These are phyloP conservation scores for Nerophis ophidion DNA, from an alignment of 2,113 vertebrate genomes.

Conservation along the genomic window DNA sequence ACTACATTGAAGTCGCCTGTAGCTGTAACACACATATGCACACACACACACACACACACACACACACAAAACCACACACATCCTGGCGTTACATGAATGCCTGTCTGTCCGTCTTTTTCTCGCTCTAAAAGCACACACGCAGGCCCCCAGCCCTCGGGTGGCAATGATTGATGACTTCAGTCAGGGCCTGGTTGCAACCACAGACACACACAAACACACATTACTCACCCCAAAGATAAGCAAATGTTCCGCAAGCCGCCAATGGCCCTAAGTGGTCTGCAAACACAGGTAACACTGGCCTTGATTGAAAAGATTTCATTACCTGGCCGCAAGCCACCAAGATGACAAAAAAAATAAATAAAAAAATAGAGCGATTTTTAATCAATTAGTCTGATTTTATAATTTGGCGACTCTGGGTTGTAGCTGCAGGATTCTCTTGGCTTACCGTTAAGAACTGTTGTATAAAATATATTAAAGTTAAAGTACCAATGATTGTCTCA, in stretches of 20 bases:
- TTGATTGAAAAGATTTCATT: conserved; percentile 37
- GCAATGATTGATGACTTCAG: conserved; percentile 61
- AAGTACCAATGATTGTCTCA: no score
- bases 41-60: conserved; percentile 5
- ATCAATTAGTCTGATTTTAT: conserved; percentile 19
- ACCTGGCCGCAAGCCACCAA: conserved; percentile 30
- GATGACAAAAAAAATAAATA: conserved; percentile 12
- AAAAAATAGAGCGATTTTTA: not conserved
- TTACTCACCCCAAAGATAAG: conserved; percentile 70
- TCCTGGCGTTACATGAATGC: conserved; percentile 19
- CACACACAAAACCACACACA: conserved; percentile 1
- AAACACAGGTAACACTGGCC: conserved; percentile 63
- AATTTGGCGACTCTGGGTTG: not conserved
- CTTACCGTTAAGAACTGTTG: conserved; percentile 11
- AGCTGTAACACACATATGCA: conserved; percentile 12
- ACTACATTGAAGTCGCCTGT: conserved; percentile 4
- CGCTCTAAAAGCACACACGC: not conserved
- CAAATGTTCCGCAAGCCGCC: conserved; percentile 53
- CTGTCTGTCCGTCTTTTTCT: conserved; percentile 9
- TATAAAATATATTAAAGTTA: no score
- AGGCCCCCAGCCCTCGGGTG: conserved; percentile 29
- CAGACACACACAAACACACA: conserved; percentile 67
- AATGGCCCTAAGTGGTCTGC: conserved; percentile 61
- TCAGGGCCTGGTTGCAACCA: conserved; percentile 55
- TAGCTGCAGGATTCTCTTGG: conserved; percentile 14